Conservation (phyloP, 2,113 vertebrate species). For the Copsychus sechellarum region DNA sequence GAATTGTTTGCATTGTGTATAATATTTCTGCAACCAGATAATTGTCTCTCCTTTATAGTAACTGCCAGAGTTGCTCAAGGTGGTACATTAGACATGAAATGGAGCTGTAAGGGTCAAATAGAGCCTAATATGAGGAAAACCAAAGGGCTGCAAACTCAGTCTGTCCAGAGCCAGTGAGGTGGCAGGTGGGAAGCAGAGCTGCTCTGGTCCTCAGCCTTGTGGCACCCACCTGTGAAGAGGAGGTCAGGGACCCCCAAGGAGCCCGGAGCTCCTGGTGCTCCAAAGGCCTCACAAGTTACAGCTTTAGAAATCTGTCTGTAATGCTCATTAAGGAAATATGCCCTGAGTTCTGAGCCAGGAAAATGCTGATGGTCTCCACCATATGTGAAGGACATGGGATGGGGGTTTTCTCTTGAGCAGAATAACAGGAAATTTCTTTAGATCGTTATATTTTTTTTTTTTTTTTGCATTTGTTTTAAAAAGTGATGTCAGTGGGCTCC, state of each 20-base stretch:
- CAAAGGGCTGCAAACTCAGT: background rate
- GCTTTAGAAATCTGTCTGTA: conserved; percentile 13
- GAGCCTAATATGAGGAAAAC: background rate
- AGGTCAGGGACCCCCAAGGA: background rate
- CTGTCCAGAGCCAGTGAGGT: background rate
- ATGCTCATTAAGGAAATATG: conserved; percentile 20
- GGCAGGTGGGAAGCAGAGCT: background rate
- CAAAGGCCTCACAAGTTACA: background rate
- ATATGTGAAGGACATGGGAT: background rate
- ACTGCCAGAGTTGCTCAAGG: background rate
- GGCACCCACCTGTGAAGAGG: background rate
- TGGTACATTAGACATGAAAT: background rate
- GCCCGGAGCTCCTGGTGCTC: background rate
- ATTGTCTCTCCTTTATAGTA: background rate
- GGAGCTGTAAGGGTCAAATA: background rate
- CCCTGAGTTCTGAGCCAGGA: background rate
- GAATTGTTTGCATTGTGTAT: background rate
- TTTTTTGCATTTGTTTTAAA: background rate
- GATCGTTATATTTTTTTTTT: background rate
- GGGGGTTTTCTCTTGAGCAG: background rate
- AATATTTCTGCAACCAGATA: background rate
- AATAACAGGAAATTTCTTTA: conserved; percentile 23
- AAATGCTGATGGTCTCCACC: background rate
- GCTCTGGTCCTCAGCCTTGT: background rate
- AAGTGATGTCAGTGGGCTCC: background rate